A percentile compares a stretch with the other conserved stretches of the same genome.
Evolutionary conservation across 2,797 vertebrate species (phyloP).

Genomic region (Hipposideros larvatus): DNA sequence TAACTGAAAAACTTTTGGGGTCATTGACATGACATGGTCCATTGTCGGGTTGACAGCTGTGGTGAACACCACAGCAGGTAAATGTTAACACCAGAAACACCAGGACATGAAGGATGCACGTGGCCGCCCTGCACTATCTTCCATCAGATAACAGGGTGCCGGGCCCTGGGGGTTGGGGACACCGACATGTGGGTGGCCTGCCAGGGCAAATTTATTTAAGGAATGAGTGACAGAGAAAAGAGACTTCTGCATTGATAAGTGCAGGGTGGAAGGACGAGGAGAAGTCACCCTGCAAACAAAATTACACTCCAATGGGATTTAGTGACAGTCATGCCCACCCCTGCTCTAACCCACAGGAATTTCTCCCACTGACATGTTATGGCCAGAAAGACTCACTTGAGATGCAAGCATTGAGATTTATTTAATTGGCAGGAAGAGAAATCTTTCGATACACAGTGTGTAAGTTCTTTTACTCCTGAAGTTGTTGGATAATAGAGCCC

Average conservation of each 20-base stretch:
- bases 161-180: not conserved
- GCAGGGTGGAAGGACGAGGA: not conserved
- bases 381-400: not conserved
- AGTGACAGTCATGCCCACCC: not conserved
- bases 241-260: not conserved
- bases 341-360: not conserved
- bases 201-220: not conserved
- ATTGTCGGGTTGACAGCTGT: not conserved
- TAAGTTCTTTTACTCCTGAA: not conserved
- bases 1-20: not conserved
- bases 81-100: not conserved
- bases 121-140: not conserved
- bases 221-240: not conserved
- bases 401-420: not conserved
- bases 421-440: not conserved
- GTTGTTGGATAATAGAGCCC: not conserved
- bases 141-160: not conserved
- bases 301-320: not conserved
- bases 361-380: not conserved
- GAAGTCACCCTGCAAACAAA: not conserved
- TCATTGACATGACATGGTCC: not conserved
- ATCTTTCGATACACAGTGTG: not conserved
- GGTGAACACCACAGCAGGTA: not conserved
- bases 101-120: not conserved
- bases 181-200: not conserved